phyloP scores from a whole-genome alignment of 1,140 invertebrate species.

The Zaprionus ornatus region DNA sequence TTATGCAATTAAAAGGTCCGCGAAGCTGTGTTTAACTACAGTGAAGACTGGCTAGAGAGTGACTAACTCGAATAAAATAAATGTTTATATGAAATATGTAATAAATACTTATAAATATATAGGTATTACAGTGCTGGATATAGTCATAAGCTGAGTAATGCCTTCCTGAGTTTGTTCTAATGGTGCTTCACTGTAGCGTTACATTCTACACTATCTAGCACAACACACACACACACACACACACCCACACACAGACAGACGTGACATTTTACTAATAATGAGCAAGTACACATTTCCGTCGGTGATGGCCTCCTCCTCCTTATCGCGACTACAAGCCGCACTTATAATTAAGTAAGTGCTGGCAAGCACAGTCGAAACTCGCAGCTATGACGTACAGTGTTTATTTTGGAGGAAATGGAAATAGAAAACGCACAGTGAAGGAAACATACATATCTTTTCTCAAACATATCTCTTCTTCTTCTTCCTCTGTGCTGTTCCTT shows the following conservation, averaged over 20 bases:
- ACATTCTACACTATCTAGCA: constrained; percentile 63
- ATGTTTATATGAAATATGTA: neutral
- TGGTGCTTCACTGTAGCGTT: constrained; percentile 20
- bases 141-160: neutral
- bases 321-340: constrained; percentile 64
- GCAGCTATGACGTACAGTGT: constrained; percentile 4
- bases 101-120: neutral
- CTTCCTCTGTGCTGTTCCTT: neutral
- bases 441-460: constrained; percentile 9
- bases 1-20: constrained; percentile 36
- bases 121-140: neutral
- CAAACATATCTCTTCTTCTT: neutral
- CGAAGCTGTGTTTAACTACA: constrained; percentile 3
- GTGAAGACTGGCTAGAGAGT: neutral
- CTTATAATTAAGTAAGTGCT: constrained; percentile 80
- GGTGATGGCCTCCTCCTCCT: constrained; percentile 46
- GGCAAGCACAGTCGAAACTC: constrained; percentile 48
- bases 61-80: neutral
- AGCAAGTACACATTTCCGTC: constrained; percentile 54
- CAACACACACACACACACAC: constrained; percentile 14
- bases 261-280: constrained; percentile 71
- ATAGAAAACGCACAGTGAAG: neutral
- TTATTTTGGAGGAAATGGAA: constrained; percentile 13
- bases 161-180: neutral
- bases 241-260: constrained; percentile 26